Percentiles rank a stretch among this genome's conserved stretches.
Conservation (phyloP, 2,797 vertebrate genomes). For the Poeciliopsis infans region DNA sequence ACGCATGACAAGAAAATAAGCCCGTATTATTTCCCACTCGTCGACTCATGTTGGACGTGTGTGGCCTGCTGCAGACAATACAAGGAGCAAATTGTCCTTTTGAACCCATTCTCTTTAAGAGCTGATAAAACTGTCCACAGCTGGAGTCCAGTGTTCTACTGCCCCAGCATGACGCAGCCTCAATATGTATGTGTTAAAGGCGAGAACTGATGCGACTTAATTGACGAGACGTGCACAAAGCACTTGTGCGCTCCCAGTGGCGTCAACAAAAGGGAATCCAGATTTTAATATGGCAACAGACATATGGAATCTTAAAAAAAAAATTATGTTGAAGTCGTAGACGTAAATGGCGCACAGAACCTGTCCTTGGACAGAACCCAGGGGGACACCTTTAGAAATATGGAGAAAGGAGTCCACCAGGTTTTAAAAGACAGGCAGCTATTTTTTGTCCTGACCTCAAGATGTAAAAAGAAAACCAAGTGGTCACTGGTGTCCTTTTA, state of each 20-base stretch:
- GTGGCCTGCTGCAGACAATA: background rate
- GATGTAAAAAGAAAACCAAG: background rate
- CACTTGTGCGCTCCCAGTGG: background rate
- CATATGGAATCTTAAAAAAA: background rate
- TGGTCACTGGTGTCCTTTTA: background rate
- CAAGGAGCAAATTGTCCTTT: background rate
- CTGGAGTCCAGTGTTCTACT: background rate
- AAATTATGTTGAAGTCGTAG: background rate
- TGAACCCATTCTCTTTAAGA: background rate
- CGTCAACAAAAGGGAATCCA: background rate
- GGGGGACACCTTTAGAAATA: background rate
- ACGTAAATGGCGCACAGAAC: background rate
- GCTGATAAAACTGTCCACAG: background rate
- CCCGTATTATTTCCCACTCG: background rate
- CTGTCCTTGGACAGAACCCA: background rate
- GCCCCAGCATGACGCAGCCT: background rate
- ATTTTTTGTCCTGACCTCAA: background rate
- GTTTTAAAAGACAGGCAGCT: background rate
- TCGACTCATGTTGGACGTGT: background rate
- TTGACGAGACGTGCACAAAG: background rate
- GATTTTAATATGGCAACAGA: background rate
- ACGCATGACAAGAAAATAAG: background rate
- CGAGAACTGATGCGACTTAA: background rate
- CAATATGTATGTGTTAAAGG: background rate
- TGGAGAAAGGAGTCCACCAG: background rate